Evolutionary conservation across 2,797 vertebrate species (phyloP).

Genomic region (Pantherophis alleghaniensis): DNA sequence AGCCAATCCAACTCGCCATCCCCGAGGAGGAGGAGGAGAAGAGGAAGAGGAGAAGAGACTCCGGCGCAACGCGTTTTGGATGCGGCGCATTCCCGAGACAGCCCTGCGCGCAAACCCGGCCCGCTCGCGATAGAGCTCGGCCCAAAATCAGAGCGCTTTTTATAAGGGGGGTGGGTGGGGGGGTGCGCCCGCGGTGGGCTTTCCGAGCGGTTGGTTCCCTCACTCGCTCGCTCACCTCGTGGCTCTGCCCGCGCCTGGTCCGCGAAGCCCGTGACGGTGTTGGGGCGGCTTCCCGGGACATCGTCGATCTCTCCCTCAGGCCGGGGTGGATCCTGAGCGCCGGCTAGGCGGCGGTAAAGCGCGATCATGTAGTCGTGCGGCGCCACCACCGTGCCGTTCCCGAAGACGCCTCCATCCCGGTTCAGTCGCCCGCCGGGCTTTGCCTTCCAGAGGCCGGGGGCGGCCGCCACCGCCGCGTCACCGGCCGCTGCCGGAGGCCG

Average conservation of each 20-base stretch:
- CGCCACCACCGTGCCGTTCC: constrained; percentile 68
- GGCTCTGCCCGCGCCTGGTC: constrained; percentile 72
- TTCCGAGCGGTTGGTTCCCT: not conserved
- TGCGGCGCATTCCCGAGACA: not conserved
- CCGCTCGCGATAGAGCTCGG: not conserved
- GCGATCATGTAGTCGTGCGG: constrained; percentile 75
- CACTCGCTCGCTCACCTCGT: constrained; percentile 69
- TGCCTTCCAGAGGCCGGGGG: not conserved
- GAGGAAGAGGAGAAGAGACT: not conserved
- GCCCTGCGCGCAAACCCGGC: not conserved
- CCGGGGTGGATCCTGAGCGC: not conserved
- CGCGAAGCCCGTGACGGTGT: constrained; percentile 83
- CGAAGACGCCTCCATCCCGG: constrained; percentile 37
- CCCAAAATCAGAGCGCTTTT: not conserved
- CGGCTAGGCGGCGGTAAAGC: constrained; percentile 76
- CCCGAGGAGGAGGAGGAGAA: not conserved
- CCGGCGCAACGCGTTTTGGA: accelerated
- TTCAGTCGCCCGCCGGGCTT: not conserved
- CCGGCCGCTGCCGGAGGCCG: not conserved
- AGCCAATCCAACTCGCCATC: not conserved
- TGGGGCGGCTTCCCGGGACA: constrained; percentile 60
- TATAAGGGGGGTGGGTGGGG: not conserved
- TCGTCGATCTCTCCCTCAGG: not conserved
- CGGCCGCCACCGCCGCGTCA: constrained; percentile 43
- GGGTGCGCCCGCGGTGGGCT: no score